Base-by-base conservation (phyloP, 2,888 invertebrate genomes). In the Phalera bucephala region DNA sequence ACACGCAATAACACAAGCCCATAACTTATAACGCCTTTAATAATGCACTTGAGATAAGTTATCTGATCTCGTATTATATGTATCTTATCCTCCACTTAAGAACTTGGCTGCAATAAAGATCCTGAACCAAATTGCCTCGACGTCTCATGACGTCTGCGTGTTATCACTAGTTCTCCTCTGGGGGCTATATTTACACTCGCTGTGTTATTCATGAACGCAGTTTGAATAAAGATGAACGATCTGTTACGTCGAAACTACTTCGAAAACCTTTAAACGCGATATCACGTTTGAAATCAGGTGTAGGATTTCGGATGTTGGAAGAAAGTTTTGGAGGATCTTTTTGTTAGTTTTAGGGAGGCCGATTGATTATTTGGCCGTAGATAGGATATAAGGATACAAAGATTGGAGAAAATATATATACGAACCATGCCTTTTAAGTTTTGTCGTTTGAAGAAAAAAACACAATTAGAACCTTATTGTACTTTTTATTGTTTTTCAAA, bases 211-310 rank as follows among this genome's bases (percentile, higher is more conserved):
- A 85, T 86, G 83, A 80, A 76, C 64, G 59, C 51, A 46, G 62
- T 72, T 72, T 85, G 85, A 86, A 85, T 87, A 85, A 81, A 83
- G 81, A 86, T 86, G 83, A 83, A 78, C 62, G 66, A 78, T 63
- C 50, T 46, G 51, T 63, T 58, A 63, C 57, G 56, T 52, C 57
- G 60, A 63, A 14, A 64, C 68, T 68, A 64, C 64, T 71, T 71
- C 67, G 59, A 47, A 71, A 67, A 63, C 56, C 58, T 69, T 71
- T 65, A 60, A 54, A 50, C 50, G 39, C 50, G 40, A 46, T 60
- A 49, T 52, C 45, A 48, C 45, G 41, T 55, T 56, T 42, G 40
- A 52, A 48, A 52, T 52, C 45, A 42, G 52, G n/a, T n/a, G n/a
- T n/a, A n/a, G n/a, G n/a, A n/a, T n/a, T n/a, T n/a, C n/a, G n/a